A percentile compares a stretch with the other conserved stretches of the same genome.
Conservation (phyloP, 1,140 invertebrate species). For the Penaeus japonicus region DNA sequence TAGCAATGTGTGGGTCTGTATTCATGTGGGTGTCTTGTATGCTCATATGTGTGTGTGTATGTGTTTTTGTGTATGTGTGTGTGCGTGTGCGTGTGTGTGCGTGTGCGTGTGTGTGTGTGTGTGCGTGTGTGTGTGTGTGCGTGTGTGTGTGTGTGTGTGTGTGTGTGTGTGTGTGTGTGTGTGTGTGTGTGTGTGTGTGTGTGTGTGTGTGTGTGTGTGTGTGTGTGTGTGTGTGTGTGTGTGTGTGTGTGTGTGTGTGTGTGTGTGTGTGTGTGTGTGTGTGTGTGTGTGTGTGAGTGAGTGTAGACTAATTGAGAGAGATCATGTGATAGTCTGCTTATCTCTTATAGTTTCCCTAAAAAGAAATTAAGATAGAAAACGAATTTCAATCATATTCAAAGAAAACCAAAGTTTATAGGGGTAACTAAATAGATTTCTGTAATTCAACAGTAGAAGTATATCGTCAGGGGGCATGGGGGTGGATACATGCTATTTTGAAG, state of each 20-base stretch:
- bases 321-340: not conserved
- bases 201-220: not conserved
- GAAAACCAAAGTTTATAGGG: no score
- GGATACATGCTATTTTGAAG: no score
- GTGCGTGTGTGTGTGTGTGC: not conserved
- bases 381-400: no score
- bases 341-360: no score
- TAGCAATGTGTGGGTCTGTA: no score
- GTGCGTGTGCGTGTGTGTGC: not conserved
- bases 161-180: not conserved
- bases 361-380: no score
- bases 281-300: not conserved
- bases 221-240: not conserved
- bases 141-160: no score
- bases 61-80: not conserved
- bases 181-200: no score
- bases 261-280: not conserved
- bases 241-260: not conserved
- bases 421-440: no score
- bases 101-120: not conserved
- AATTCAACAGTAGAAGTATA: no score
- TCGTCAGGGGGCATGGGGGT: no score
- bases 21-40: not conserved
- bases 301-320: not conserved
- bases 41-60: not conserved